Evolutionary conservation across 2,113 vertebrate species (phyloP), one percentile per base, ranked within the genome.

Genomic region (Cyanoderma ruficeps): DNA sequence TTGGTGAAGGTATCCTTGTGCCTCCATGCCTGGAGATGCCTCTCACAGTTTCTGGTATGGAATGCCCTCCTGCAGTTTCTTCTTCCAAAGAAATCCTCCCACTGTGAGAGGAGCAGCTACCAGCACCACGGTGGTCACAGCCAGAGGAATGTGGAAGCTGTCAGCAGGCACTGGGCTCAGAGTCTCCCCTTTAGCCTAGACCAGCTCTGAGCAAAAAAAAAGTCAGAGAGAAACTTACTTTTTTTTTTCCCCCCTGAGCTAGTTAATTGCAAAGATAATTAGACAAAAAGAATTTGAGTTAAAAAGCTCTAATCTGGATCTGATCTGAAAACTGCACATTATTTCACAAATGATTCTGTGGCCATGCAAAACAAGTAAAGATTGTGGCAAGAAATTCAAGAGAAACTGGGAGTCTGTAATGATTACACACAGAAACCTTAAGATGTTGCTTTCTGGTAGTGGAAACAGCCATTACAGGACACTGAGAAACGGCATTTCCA

Each of bases 71-170:
- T 44, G 68, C 27, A 75, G 15, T n/a, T 92, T 91, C 27, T 4
- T 2, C 77, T 68, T 95, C 91, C 85, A 20, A 67, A 95, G 56
- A 60, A 94, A n/a, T 61, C 79, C 86, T 83, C 83, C 92, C 47
- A 63, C 6, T 0, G 9, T 17, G 56, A 95, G 52, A 37, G 60
- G 3, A 16, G 56, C 89, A 84, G 80, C 65, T 12, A 17, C 44
- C 35, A 95, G 27, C 68, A 92, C 50, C 56, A 42, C 0, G 0
- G 10, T 1, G 2, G 52, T 50, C 63, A 90, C 76, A 16, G 39
- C 72, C 80, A 94, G 56, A 31, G 89, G 76, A 47, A 30, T 0
- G 0, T 20, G 47, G 63, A 64, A 81, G 56, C 42, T 59, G 46
- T 30, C 56, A 71, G 80, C 68, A 44, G 69, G 22, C 0, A 0